Conservation (phyloP, 2,113 vertebrate genomes). For the Atherinomorus stipes region DNA sequence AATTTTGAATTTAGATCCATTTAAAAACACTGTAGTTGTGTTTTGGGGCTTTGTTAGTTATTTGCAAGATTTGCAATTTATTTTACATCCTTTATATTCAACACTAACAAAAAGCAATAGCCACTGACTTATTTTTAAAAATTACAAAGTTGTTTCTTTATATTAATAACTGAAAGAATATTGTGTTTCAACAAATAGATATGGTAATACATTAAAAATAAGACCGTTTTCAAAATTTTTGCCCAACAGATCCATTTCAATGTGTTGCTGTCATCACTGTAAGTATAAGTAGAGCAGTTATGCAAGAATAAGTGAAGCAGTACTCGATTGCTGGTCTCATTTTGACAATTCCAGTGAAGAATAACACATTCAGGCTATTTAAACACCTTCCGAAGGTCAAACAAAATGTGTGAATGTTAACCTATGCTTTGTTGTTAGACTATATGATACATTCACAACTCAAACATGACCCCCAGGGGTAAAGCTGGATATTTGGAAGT, state of each 20-base stretch:
- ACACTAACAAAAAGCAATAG: not conserved
- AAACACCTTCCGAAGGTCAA: not conserved
- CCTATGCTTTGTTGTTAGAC: slow-evolving; percentile 23
- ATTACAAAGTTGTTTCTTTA: not conserved
- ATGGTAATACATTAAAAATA: not conserved
- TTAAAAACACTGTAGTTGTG: not conserved
- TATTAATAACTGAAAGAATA: not conserved
- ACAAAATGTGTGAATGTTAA: slow-evolving; percentile 22
- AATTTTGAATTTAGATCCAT: not conserved
- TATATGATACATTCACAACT: slow-evolving; percentile 37
- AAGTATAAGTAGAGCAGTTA: not conserved
- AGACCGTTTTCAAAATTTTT: not conserved
- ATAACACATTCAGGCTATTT: slow-evolving; percentile 13
- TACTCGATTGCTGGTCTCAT: not conserved
- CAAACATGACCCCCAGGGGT: slow-evolving; percentile 41
- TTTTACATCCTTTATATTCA: not conserved
- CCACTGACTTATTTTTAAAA: not conserved
- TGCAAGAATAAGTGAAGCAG: not conserved
- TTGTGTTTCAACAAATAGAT: too few relatives aligned
- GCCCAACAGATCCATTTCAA: not conserved
- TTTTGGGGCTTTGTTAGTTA: not conserved
- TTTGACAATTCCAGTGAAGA: not conserved
- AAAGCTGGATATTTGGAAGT: slow-evolving; percentile 56
- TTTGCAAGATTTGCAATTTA: not conserved
- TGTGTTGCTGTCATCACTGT: not conserved